These are phyloP conservation scores for Chrysolophus pictus DNA, from an alignment of 2,797 vertebrate genomes.

Conservation along the genomic window DNA sequence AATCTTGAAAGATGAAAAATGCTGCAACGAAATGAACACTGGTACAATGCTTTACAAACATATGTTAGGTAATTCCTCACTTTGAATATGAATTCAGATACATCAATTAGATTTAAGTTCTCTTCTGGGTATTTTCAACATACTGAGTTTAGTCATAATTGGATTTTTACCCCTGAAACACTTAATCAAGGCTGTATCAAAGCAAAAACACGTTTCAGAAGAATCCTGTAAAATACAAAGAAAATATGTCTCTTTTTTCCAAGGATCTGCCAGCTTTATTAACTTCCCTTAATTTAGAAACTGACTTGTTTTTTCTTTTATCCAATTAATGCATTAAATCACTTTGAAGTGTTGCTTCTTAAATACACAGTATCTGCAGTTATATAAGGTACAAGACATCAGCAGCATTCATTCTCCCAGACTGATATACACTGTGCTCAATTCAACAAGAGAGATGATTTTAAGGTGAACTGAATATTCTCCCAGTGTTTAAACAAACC, in stretches of 20 bases:
- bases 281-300: constrained; percentile 49
- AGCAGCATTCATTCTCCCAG: constrained; percentile 17
- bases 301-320: constrained; percentile 57
- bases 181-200: constrained; percentile 71
- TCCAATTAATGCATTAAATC: constrained; percentile 64
- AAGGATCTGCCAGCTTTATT: constrained; percentile 48
- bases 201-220: constrained; percentile 40
- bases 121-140: constrained; percentile 65
- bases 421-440: background rate
- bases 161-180: constrained; percentile 58
- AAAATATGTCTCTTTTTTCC: constrained; percentile 30
- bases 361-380: constrained; percentile 5
- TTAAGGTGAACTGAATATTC: constrained; percentile 53
- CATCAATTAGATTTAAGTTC: constrained; percentile 57
- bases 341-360: constrained; percentile 60
- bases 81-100: constrained; percentile 69
- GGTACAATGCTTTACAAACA: constrained; percentile 14
- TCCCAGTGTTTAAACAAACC: constrained; percentile 34
- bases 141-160: constrained; percentile 63
- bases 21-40: constrained; percentile 45
- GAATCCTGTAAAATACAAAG: constrained; percentile 46
- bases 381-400: constrained; percentile 17
- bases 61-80: constrained; percentile 48
- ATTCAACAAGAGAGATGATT: constrained; percentile 15
- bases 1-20: constrained; percentile 59